Evolutionary conservation across 2,113 vertebrate genomes (phyloP), one percentile per base, ranked within the genome.

Genomic region (Clinocottus analis): DNA sequence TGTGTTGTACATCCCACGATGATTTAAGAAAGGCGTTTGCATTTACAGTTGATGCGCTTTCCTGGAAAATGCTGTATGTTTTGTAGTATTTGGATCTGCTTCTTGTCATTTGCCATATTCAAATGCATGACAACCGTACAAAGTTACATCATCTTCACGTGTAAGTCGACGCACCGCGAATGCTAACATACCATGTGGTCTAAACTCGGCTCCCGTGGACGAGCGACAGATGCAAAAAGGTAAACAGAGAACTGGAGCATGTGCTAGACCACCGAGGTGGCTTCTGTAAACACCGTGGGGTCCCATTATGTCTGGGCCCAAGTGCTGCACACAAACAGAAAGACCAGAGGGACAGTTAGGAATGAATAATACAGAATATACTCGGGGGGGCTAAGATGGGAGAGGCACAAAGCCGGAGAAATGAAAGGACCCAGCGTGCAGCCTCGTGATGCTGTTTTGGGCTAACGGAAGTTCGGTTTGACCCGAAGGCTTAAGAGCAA

Each of bases 271-370:
- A 77, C 84, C 23, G 1, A 61, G 72, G 37, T 62, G 66, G 65
- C 45, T 37, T 61, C 56, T 82, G 53, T 69, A 33, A 58, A 74
- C 71, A 75, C 39, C 31, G 25, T 51, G 71, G 68, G 62, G 45
- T 72, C 66, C 35, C 72, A 65, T 78, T 80, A 62, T 71, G 49
- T 72, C 63, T 83, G 64, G 29, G 74, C 72, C 68, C 62, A 68
- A 45, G 51, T 37, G 45, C 33, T 72, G 8, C 66, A 82, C 25
- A 63, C 58, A 55, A 80, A 69, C 66, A 87, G 79, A 69, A 86
- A 65, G 61, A 62, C 11, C 49, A 65, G 70, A 25, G 45, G 35
- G 67, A 45, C 41, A 47, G 27, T 53, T 41, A 45, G 53, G 35
- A 25, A 47, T 0, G 9, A 56, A 1, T 0, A 45, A 62, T 64